Conservation (phyloP, 2,797 vertebrate genomes). For the Sebastes steindachneri region DNA sequence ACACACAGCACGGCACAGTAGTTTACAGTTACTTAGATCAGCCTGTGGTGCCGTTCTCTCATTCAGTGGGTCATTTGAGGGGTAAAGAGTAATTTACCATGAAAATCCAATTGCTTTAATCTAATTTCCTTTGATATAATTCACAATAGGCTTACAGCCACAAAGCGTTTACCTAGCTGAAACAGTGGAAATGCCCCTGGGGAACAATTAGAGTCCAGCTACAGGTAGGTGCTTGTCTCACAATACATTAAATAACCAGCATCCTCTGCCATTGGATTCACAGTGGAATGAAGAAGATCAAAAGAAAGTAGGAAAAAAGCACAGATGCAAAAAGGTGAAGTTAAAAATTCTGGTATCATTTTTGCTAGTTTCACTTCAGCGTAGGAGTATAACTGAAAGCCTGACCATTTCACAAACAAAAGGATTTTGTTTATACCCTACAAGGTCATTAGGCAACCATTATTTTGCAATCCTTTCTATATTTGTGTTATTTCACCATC, state of each 20-base stretch:
- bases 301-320: background rate
- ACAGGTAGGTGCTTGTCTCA: constrained; percentile 64
- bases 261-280: constrained; percentile 31
- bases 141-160: constrained; percentile 74
- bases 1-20: constrained; percentile 24
- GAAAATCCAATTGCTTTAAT: constrained; percentile 79
- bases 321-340: background rate
- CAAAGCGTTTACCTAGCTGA: constrained; percentile 69
- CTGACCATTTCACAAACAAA: background rate
- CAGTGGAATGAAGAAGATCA: constrained; percentile 25
- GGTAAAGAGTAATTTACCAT: constrained; percentile 81
- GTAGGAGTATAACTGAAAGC: background rate
- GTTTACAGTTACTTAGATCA: constrained; percentile 63
- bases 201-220: constrained; percentile 69
- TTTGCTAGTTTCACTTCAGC: background rate
- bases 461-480: background rate
- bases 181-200: constrained; percentile 60
- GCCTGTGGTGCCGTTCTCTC: constrained; percentile 57
- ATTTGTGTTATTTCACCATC: background rate
- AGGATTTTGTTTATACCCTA: background rate
- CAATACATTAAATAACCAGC: constrained; percentile 53
- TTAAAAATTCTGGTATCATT: constrained; percentile 1
- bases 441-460: background rate
- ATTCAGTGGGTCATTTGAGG: constrained; percentile 74
- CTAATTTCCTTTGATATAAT: constrained; percentile 76